Conservation (phyloP, 1,140 invertebrate genomes). For the Pectinophora gossypiella region DNA sequence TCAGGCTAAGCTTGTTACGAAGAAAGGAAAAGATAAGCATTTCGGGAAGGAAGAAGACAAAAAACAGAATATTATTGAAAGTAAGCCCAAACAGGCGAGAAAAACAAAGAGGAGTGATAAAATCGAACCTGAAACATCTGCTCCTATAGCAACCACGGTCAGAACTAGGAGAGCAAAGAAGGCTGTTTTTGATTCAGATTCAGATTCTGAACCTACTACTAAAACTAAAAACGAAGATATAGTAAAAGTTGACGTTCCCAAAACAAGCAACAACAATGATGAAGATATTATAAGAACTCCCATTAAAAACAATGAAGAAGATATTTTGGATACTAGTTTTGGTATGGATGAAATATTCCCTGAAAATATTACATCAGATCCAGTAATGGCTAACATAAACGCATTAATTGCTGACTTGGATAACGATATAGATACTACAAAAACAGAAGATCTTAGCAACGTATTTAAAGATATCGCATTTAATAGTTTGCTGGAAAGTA, state of each 20-base stretch:
- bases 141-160: too few species aligned
- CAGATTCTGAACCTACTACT: slow-evolving; percentile 18
- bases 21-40: too few species aligned
- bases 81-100: too few species aligned
- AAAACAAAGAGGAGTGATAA: too few species aligned
- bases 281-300: neutral
- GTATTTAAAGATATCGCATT: too few species aligned
- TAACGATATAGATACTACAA: slow-evolving; percentile 43
- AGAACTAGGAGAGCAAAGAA: slow-evolving; percentile 13
- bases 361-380: slow-evolving; percentile 44
- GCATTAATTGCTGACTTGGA: slow-evolving; percentile 56
- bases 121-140: too few species aligned
- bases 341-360: slow-evolving; percentile 48
- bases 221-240: slow-evolving; percentile 14
- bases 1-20: too few species aligned
- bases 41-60: too few species aligned
- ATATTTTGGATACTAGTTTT: slow-evolving; percentile 26
- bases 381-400: slow-evolving; percentile 59
- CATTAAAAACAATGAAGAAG: slow-evolving; percentile 1
- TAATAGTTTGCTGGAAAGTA: slow-evolving; percentile 6
- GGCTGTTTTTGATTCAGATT: slow-evolving; percentile 13
- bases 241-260: neutral
- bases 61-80: too few species aligned
- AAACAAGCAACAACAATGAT: neutral
- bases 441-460: slow-evolving; percentile 3